Evolutionary conservation across 2,797 vertebrate genomes (phyloP).

Genomic region (Cossypha dichroa): DNA sequence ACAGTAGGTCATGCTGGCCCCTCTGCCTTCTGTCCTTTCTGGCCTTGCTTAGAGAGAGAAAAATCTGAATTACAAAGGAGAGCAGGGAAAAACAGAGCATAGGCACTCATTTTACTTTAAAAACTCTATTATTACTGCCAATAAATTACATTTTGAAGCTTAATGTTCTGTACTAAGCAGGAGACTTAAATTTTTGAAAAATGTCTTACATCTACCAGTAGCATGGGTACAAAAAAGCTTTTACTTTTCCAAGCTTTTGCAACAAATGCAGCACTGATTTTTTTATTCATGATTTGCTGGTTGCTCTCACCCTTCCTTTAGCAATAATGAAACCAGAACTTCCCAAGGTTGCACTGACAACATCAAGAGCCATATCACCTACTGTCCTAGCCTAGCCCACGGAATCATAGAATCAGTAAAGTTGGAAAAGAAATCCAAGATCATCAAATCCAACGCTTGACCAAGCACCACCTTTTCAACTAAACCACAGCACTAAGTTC

Average conservation of each 20-base stretch:
- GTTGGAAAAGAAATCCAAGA: not conserved
- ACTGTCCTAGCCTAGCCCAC: not conserved
- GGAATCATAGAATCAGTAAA: not conserved
- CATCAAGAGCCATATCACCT: not conserved
- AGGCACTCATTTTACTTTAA: not conserved
- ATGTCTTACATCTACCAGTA: fast-evolving
- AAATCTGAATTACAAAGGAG: not conserved
- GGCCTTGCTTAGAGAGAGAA: constrained; percentile 9
- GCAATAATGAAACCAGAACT: not conserved
- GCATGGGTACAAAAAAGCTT: not conserved
- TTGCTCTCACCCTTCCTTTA: not conserved
- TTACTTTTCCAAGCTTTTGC: not conserved
- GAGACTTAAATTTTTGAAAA: not conserved
- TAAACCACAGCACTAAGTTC: not conserved
- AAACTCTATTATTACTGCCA: not conserved
- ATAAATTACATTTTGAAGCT: not conserved
- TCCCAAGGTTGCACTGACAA: not conserved
- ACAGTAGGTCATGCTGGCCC: not conserved
- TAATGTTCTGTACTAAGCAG: not conserved
- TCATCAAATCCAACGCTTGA: not conserved
- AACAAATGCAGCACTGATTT: not conserved
- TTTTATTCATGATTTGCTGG: not conserved
- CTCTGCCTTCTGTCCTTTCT: not conserved
- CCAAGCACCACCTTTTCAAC: not conserved
- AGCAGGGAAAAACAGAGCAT: not conserved